Conservation (phyloP, 2,113 vertebrate species). For the Leuciscus idus region DNA sequence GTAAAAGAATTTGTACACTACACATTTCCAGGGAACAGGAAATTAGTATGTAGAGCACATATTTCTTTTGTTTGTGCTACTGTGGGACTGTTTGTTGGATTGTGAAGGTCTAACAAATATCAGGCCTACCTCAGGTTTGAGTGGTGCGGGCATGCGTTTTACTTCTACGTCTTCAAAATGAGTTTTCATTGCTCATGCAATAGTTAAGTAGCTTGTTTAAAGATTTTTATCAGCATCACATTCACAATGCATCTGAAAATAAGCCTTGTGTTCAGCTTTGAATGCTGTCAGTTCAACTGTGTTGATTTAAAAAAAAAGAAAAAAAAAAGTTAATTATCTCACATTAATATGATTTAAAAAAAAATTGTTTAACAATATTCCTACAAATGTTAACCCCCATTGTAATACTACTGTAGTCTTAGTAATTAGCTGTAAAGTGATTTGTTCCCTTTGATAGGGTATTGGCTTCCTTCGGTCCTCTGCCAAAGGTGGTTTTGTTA, state of each 20-base stretch:
- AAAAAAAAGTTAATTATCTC: too few species aligned
- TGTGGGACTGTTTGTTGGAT: background rate
- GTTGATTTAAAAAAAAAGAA: background rate
- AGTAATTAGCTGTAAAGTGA: too few species aligned
- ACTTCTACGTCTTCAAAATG: background rate
- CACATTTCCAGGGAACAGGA: background rate
- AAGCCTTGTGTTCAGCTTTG: background rate
- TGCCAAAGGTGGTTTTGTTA: background rate
- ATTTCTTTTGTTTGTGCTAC: slow-evolving; percentile 4
- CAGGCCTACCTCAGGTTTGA: background rate
- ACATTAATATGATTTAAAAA: too few species aligned
- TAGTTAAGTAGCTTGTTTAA: background rate
- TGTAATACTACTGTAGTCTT: too few species aligned
- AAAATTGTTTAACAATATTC: background rate
- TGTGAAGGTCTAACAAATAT: slow-evolving; percentile 29
- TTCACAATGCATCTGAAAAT: background rate
- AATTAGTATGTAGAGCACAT: slow-evolving; percentile 37
- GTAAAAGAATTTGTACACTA: background rate
- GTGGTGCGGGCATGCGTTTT: background rate
- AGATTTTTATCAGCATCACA: background rate
- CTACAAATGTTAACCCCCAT: too few species aligned
- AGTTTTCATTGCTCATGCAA: background rate
- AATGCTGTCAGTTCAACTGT: background rate
- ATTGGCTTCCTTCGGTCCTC: background rate
- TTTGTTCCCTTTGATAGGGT: too few species aligned